Base-by-base conservation (phyloP, 2,797 vertebrate genomes). In the Tenualosa ilisha region DNA sequence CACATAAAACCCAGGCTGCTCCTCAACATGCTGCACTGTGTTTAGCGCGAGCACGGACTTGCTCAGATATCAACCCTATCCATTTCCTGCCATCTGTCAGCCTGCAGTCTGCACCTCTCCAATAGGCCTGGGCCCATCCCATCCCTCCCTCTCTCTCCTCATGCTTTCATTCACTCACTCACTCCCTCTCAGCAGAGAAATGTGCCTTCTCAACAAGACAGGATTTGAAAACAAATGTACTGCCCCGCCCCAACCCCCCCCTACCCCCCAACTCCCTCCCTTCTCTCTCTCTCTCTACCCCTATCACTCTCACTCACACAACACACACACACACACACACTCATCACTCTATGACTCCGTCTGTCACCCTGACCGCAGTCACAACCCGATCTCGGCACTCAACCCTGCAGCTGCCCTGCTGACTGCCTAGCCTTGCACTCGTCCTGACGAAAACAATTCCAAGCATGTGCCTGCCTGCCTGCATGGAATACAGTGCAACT, bases 61-160 rank as follows among this genome's bases (percentile, higher is more conserved):
- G 93, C 93, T 93, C 93, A 90, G 89, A 94, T 95, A 94, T 94
- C 93, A 95, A 92, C 90, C 92, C 92, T 94, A 95, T 95, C 94
- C 88, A 90, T 93, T 93, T 93, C 92, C 92, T 89, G 89, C 91
- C 93, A 92, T 92, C 91, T 93, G 92, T 91, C 94, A 93, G 93
- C 91, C 91, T 15, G 46, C 90, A 85, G 89, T 90, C 82, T 85
- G 82, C 59, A 89, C 72, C 40, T 20, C 37, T 46, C 72, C 72
- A 43, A 79, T 79, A 79, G 72, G 37, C 72, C 68, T 12, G 31
- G 31, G 31, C 68, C 68, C 68, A 40, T 40, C 68, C 72, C 72
- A 43, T 79, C 72, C 26, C 26, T 37, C 65, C 17, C 26, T 37
- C 11, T 72, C 72, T 37, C 37, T 46, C 72, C 37, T 79, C 37